Base-by-base conservation (phyloP, 2,797 vertebrate species). In the Lophius americanus region DNA sequence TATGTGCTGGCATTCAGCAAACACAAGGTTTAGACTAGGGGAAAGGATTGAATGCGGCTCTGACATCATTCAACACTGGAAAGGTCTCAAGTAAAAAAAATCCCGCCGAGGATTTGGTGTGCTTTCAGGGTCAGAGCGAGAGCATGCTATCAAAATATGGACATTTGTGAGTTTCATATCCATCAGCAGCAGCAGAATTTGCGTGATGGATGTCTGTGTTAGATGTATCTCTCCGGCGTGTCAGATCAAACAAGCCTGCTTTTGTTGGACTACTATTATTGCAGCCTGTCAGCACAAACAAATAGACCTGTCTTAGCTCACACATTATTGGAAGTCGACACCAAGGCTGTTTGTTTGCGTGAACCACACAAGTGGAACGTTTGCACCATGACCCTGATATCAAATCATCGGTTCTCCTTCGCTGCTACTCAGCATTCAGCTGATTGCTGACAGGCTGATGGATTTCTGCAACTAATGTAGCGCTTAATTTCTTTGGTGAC, bases 251-350 rank as follows among this genome's bases (percentile, higher is more conserved):
- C 73, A 81, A 85, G 72, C 64, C 46, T 70, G 77, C 62, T 87
- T 89, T 88, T 82, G 65, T 92, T 85, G 78, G 82, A 84, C 42
- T 36, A 14, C 54, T 60, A 72, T 73, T 69, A 75, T 64, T 76
- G 60, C 64, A 78, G 67, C 43, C 72, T 6, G 59, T 88, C 73
- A 82, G 51, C 70, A 81, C 73, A 71, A 64, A 79, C 75, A 88
- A 86, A 87, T 64, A 70, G 76, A 68, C 49, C 66, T 60, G 68
- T 70, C 67, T 84, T 70, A 85, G 68, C 76, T 87, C 79, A 81
- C 56, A 75, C 64, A 71, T 75, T 79, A 81, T 59, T 68, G 72
- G 59, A 87, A 47, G 60, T 80, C 70, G 33, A 64, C 71, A 75
- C 53, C 41, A 46, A 23, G 63, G 46, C 73, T 76, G 81, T 88